Percentiles rank a stretch among this genome's conserved stretches.
These are phyloP conservation scores for Sanderia malayensis DNA, from an alignment of 30 jellyfish, hydroid and myxozoan genomes.

Conservation along the genomic window DNA sequence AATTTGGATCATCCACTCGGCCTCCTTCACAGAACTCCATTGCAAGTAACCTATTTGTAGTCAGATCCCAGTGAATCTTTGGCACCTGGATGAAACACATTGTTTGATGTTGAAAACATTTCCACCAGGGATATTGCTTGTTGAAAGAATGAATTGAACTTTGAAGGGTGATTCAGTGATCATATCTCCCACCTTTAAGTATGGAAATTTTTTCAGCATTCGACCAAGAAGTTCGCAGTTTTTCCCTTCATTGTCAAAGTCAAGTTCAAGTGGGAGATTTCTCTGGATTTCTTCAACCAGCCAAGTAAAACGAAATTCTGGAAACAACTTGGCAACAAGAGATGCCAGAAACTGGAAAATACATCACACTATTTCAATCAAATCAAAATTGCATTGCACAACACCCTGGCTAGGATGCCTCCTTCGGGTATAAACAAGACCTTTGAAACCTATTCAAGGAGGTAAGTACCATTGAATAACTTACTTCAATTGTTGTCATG, in stretches of 20 bases:
- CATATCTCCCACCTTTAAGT: constrained; percentile 80
- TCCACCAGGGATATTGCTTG: too few relatives aligned
- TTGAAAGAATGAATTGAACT: too few relatives aligned
- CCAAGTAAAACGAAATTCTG: constrained; percentile 89
- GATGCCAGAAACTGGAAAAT: constrained; percentile 65
- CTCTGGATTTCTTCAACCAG: constrained; percentile 75
- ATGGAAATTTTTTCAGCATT: constrained; percentile 63
- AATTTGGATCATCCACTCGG: constrained; percentile 76
- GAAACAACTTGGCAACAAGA: constrained; percentile 75
- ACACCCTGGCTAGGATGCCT: too few relatives aligned
- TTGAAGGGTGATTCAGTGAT: too few relatives aligned
- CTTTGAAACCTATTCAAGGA: too few relatives aligned
- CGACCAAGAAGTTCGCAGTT: constrained; percentile 86
- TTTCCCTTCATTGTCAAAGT: constrained; percentile 80
- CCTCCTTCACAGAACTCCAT: constrained; percentile 96
- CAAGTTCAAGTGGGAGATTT: constrained; percentile 80
- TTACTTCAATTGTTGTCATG: constrained; percentile 79
- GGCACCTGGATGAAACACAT: constrained; percentile 73
- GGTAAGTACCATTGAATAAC: too few relatives aligned
- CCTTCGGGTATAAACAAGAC: too few relatives aligned
- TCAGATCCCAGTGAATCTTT: constrained; percentile 81
- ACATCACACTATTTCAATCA: background rate
- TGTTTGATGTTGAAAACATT: too few relatives aligned
- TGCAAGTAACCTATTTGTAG: constrained; percentile 78
- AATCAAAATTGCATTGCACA: background rate